Base-by-base conservation (phyloP, 2,888 invertebrate species). In the Pristionchus japonicus region DNA sequence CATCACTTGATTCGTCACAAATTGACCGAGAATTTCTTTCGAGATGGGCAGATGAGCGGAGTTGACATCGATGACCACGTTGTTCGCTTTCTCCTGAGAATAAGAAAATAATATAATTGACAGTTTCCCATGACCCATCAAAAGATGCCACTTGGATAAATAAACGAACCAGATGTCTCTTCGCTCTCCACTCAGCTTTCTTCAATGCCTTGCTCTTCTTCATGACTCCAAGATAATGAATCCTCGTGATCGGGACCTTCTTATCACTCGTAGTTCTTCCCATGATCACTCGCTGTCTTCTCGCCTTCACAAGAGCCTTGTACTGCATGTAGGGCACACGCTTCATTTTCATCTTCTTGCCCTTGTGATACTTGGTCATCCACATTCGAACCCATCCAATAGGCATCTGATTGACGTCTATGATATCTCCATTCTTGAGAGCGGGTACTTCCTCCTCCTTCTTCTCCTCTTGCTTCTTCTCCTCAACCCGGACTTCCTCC, bases 21-120 rank as follows among this genome's bases (percentile, higher is more conserved):
- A 83, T 34, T 23, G 52, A 31, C 27, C 37, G 31, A 83, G 49
- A 34, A 83, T n/a, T 52, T 83, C 82, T 27, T 83, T 83, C 23
- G 82, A 49, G 37, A 83, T 83, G 15, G 77, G 47, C 17, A 77
- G 7, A 27, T n/a, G 77, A 47, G 27, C n/a, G 2, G 43, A 3
- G 27, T 83, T 52, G 52, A 83, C 82, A 13, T 83, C 52, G 52
- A 83, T 83, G 23, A 34, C 17, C 0, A 52, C 31, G 82, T 52
- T 83, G 82, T 37, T 23, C 1, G 23, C 31, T 1, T 34, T 34
- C 20, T 27, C 82, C 82, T 52, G 37, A 52, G 49, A 80, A 43
- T 77, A 9, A n/a, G n/a, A n/a, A n/a, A n/a, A n/a, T n/a, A n/a
- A n/a, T n/a, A n/a, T n/a, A n/a, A n/a, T n/a, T 74, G 7, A 9